These are phyloP conservation scores for Antheraea mylitta DNA, from an alignment of 1,140 invertebrate genomes.

Conservation along the genomic window DNA sequence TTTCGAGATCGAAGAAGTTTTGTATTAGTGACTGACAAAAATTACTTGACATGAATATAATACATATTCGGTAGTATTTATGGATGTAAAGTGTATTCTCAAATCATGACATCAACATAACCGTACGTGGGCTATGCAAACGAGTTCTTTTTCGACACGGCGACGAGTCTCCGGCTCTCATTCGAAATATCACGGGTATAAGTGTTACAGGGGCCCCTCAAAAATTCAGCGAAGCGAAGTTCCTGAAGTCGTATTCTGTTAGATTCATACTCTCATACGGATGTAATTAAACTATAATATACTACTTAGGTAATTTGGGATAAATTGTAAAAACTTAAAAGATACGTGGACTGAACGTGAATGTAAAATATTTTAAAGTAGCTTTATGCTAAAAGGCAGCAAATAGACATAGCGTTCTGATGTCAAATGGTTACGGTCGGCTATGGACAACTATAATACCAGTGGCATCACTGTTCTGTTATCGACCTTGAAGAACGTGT, in stretches of 20 bases:
- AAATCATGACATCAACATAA: slow-evolving; percentile 1
- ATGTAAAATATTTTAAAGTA: no score
- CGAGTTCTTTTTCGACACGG: slow-evolving; percentile 50
- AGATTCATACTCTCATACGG: neutral
- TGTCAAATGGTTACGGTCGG: no score
- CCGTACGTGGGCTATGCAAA: slow-evolving; percentile 27
- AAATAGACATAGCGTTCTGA: no score
- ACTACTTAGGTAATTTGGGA: neutral
- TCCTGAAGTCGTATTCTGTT: slow-evolving; percentile 38
- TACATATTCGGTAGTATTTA: neutral
- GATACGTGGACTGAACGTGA: no score
- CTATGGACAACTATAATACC: no score
- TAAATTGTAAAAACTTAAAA: neutral
- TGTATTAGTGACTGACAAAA: neutral
- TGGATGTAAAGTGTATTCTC: neutral
- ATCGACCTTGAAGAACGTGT: no score
- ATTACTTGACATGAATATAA: neutral
- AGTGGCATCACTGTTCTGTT: no score
- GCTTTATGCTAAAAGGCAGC: no score
- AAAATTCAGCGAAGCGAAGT: slow-evolving; percentile 56
- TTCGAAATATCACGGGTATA: slow-evolving; percentile 44
- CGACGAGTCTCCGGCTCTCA: slow-evolving; percentile 45
- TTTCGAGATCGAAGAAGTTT: no score
- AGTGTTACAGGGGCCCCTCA: slow-evolving; percentile 52
- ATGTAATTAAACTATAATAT: neutral